phyloP scores from a whole-genome alignment of 2,113 vertebrate species.

The Dipodomys stephensi region DNA sequence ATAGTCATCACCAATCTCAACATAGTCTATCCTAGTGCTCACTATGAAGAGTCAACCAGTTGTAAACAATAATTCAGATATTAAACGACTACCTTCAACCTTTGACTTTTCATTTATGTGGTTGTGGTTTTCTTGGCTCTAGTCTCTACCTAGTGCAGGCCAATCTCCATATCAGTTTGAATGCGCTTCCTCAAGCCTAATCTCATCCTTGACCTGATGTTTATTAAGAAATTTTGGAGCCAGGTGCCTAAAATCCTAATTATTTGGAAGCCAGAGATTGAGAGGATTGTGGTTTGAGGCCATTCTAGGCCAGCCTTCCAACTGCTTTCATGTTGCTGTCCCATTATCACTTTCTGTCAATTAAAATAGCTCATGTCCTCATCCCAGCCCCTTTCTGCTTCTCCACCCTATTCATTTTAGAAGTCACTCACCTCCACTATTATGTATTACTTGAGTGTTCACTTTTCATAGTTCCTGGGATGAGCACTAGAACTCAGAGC shows the following conservation, averaged over 20 bases:
- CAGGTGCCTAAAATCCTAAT: no score
- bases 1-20: background rate
- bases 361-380: background rate
- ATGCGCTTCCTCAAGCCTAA: background rate
- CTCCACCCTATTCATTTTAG: no score
- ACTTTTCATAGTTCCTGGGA: background rate
- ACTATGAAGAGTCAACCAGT: background rate
- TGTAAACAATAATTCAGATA: background rate
- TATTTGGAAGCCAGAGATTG: no score
- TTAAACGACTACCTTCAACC: background rate
- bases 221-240: background rate
- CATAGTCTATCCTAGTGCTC: background rate
- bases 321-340: no score
- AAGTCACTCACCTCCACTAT: no score
- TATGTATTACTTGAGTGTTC: background rate
- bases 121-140: background rate
- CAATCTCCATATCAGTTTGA: background rate
- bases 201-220: background rate
- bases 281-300: no score
- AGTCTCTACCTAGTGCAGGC: background rate
- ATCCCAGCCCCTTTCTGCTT: background rate
- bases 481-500: background rate
- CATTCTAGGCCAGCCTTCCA: no score
- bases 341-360: no score
- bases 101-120: constrained; percentile 13